Conservation (phyloP, 2,113 vertebrate species). For the Furnarius figulus region DNA sequence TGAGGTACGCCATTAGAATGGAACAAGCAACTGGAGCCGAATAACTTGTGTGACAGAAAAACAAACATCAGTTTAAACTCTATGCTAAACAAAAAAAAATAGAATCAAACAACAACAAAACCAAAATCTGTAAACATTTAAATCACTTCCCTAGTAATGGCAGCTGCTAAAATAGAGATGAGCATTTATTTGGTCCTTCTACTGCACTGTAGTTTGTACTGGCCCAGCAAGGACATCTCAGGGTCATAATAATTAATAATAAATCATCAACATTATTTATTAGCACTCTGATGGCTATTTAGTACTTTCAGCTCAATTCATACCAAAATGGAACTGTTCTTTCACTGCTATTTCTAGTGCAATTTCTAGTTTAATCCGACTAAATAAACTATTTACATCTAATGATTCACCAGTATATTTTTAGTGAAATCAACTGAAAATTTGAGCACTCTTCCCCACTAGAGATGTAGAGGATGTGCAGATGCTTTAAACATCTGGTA, state of each 20-base stretch:
- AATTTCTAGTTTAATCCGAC: not conserved
- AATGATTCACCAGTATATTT: not conserved
- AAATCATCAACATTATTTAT: not conserved
- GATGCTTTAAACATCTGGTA: conserved; percentile 7
- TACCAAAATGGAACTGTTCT: not conserved
- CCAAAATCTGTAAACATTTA: not conserved
- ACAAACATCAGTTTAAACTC: not conserved
- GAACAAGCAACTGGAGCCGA: not conserved
- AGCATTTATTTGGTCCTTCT: not conserved
- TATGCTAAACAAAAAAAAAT: not conserved
- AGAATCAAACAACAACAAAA: not conserved
- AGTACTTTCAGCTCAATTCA: not conserved
- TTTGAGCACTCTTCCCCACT: not conserved
- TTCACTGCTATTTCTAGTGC: not conserved
- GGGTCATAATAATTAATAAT: not conserved
- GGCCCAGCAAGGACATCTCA: not conserved
- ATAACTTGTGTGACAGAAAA: not conserved
- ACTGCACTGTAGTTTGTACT: not conserved
- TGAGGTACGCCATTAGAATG: not conserved
- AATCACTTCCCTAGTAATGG: not conserved
- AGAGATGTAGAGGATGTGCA: not conserved
- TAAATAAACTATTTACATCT: not conserved
- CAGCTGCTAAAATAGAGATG: not conserved
- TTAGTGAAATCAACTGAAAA: not conserved
- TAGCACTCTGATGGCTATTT: not conserved